Base-by-base conservation (phyloP, 1,140 invertebrate genomes). In the Drosophila murphyi region DNA sequence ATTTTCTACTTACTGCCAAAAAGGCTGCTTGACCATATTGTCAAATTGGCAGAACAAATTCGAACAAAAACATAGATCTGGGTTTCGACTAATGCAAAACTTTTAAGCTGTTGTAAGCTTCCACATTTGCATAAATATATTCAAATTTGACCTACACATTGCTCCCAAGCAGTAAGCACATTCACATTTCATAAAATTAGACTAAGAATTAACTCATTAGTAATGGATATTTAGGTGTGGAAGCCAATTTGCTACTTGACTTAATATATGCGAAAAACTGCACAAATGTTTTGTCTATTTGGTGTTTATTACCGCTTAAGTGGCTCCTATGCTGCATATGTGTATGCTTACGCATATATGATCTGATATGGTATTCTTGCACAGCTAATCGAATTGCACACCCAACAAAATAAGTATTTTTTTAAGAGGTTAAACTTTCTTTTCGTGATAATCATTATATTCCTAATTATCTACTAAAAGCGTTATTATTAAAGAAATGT, bases 81-180 rank as follows among this genome's bases (percentile, higher is more conserved):
- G 83, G 83, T 68, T 87, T 76, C 72, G 32, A 20, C 31, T 31
- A 64, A 43, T 52, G 12, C 37, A 50, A 45, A 12, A 10, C 34
- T 32, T 45, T 54, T 55, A 37, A 52, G 28, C 37, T 50, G 45
- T 50, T 73, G 69, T 85, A 65, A 80, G 55, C 52, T 48, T 57
- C 41, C 63, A 45, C 29, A 86, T 86, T 86, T 76, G 83, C 76
- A 80, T 77, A 85, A 76, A 70, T 63, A n/a, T 47, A 28, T 64
- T 54, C 50, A 52, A 48, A n/a, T 47, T 47, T 57, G 39, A 50
- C 35, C n/a, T 34, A 55, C 45, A 64, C 45, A 31, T 29, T 62
- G 50, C 39, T 43, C 28, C 29, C 7, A 29, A 45, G 5, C 5
- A 29, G 56, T 50, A 54, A 83, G 67, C 67, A 65, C 73, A 83